Conservation (phyloP, 1,140 invertebrate genomes). For the Bombus superbus region DNA sequence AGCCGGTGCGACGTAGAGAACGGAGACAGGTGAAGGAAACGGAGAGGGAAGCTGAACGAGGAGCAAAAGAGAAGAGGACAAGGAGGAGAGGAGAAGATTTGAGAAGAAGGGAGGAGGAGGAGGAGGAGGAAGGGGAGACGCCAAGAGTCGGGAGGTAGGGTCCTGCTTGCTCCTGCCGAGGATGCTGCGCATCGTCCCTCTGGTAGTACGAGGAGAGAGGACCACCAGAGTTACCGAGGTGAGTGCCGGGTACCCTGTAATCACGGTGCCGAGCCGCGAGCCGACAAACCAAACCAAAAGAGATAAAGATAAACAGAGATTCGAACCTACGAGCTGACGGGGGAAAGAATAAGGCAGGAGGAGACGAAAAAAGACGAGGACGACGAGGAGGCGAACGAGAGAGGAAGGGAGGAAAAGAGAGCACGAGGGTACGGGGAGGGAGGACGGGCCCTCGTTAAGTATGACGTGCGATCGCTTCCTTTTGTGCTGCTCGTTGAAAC, state of each 20-base stretch:
- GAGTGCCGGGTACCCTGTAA: slow-evolving; percentile 82
- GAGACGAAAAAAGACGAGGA: neutral
- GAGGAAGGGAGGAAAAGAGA: slow-evolving; percentile 16
- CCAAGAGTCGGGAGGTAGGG: slow-evolving; percentile 9
- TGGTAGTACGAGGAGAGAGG: slow-evolving; percentile 69
- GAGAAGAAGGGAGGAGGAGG: neutral
- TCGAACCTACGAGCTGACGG: slow-evolving; percentile 79
- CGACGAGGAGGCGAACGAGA: slow-evolving; percentile 16
- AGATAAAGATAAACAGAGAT: slow-evolving; percentile 84
- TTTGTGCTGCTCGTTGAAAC: slow-evolving; percentile 68
- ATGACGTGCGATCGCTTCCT: slow-evolving; percentile 81
- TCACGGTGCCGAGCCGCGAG: slow-evolving; percentile 81
- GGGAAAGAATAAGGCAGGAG: slow-evolving; percentile 64
- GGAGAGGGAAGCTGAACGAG: neutral
- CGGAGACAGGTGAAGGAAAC: neutral
- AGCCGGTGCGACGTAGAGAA: neutral
- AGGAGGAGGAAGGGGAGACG: neutral
- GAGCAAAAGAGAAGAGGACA: slow-evolving; percentile 51
- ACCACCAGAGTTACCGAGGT: slow-evolving; percentile 83
- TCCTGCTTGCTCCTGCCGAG: slow-evolving; percentile 52
- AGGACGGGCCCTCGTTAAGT: slow-evolving; percentile 78
- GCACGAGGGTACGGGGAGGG: slow-evolving; percentile 1
- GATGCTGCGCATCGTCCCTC: slow-evolving; percentile 52
- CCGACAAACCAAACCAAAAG: slow-evolving; percentile 83
- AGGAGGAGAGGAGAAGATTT: neutral